phyloP scores from a whole-genome alignment of 2,888 invertebrate species.

The Neoaliturus tenellus region DNA sequence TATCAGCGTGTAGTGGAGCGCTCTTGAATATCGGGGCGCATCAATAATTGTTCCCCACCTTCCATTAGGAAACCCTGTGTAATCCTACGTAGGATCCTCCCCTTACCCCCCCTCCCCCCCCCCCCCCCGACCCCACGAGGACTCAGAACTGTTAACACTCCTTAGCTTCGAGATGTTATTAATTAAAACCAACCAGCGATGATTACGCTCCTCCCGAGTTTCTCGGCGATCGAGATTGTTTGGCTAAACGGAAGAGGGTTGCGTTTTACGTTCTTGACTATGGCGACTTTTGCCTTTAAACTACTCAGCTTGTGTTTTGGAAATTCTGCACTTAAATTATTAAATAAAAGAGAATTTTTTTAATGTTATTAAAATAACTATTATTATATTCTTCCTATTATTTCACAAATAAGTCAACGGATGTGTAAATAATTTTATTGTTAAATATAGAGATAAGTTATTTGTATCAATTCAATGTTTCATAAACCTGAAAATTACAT shows the following conservation, averaged over 20 bases:
- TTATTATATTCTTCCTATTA: no score
- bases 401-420: no score
- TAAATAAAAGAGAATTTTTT: no score
- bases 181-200: constrained; percentile 42
- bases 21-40: constrained; percentile 12
- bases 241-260: not conserved
- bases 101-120: not conserved
- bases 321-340: no score
- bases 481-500: no score
- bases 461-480: no score
- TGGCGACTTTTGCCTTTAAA: no score
- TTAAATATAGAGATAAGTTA: no score
- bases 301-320: no score
- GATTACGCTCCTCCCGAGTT: not conserved
- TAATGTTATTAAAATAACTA: no score
- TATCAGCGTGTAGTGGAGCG: not conserved
- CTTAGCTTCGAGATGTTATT: constrained; percentile 37
- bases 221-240: constrained; percentile 1
- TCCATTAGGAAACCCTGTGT: constrained; percentile 29
- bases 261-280: no score
- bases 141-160: constrained; percentile 41
- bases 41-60: constrained; percentile 42
- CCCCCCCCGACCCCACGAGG: not conserved
- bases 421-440: no score
- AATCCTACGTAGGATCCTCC: not conserved